Evolutionary conservation across 2,113 vertebrate genomes (phyloP).

Genomic region (Heterocephalus glaber): DNA sequence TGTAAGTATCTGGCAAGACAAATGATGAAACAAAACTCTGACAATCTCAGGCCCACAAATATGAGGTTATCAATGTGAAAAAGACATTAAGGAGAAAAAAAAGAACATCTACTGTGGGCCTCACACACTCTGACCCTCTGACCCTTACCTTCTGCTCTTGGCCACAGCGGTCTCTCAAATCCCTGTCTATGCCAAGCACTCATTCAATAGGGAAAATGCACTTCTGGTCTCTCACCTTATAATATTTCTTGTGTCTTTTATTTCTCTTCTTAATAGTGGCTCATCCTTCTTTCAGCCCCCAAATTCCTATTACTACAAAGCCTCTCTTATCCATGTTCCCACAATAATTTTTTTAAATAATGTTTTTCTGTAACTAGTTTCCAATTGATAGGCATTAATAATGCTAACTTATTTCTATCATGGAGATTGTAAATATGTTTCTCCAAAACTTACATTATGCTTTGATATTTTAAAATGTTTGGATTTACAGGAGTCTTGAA

Average conservation of each 20-base stretch:
- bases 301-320: not conserved
- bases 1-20: not conserved
- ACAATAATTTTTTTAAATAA: too few species aligned
- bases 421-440: too few species aligned
- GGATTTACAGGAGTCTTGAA: too few species aligned
- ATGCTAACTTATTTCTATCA: too few species aligned
- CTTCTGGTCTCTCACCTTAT: not conserved
- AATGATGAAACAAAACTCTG: not conserved
- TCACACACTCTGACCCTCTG: not conserved
- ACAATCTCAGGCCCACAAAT: not conserved
- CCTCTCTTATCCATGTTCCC: too few species aligned
- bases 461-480: too few species aligned
- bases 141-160: not conserved
- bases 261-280: too few species aligned
- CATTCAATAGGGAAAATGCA: not conserved
- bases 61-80: not conserved
- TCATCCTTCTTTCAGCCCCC: not conserved
- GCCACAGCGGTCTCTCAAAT: not conserved
- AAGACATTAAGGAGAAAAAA: not conserved
- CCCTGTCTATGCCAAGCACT: too few species aligned
- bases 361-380: not conserved
- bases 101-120: not conserved
- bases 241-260: not conserved
- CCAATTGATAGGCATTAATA: too few species aligned
- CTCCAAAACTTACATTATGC: too few species aligned